Conservation (phyloP, 2,113 vertebrate genomes). For the Pagrus major region DNA sequence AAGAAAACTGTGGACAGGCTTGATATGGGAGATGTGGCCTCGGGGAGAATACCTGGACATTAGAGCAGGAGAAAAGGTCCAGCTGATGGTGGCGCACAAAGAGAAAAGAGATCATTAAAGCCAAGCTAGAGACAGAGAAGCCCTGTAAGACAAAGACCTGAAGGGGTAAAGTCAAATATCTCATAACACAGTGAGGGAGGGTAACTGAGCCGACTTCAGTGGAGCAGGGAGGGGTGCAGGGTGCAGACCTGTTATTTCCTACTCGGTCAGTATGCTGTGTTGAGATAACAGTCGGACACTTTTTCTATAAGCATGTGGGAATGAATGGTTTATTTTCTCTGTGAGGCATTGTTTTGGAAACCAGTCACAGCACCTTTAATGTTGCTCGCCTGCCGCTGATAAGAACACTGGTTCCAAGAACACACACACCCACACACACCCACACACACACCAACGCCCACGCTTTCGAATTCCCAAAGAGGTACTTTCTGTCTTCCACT, state of each 20-base stretch:
- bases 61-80: background rate
- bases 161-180: background rate
- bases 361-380: slow-evolving; percentile 65
- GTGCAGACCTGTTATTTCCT: slow-evolving; percentile 73
- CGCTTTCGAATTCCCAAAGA: slow-evolving; percentile 22
- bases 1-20: background rate
- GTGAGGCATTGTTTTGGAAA: slow-evolving; percentile 69
- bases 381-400: slow-evolving; percentile 57
- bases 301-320: slow-evolving; percentile 48
- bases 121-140: background rate
- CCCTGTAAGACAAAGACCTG: background rate
- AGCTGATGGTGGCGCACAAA: background rate
- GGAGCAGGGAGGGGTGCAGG: slow-evolving; percentile 43
- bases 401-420: slow-evolving; percentile 41
- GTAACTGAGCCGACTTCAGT: background rate
- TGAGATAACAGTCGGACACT: slow-evolving; percentile 50
- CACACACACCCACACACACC: slow-evolving; percentile 14
- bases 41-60: slow-evolving; percentile 35
- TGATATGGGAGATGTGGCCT: slow-evolving; percentile 8
- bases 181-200: slow-evolving; percentile 10
- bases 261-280: slow-evolving; percentile 30
- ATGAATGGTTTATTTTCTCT: slow-evolving; percentile 64
- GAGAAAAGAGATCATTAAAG: background rate
- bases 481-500: slow-evolving; percentile 30
- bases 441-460: slow-evolving; percentile 17